These are phyloP conservation scores for Calameuta pallipes DNA, from an alignment of 2,888 invertebrate species.

Conservation along the genomic window DNA sequence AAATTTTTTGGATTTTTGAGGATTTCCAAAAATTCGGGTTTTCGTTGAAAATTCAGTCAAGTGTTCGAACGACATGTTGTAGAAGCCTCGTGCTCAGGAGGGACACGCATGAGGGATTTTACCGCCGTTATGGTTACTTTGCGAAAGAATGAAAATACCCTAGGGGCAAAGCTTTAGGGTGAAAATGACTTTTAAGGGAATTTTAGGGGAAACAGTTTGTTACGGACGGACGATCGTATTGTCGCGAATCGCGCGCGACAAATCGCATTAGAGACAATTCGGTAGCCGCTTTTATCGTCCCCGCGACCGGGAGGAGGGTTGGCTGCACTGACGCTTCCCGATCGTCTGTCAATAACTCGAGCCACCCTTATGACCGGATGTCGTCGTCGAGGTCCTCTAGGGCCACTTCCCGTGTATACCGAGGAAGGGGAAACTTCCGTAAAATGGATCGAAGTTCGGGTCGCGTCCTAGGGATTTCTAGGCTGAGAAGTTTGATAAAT, in stretches of 20 bases:
- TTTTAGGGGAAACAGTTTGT: slow-evolving; percentile 13
- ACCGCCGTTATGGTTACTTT: background rate
- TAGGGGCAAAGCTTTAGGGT: background rate
- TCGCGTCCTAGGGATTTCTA: background rate
- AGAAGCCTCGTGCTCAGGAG: background rate
- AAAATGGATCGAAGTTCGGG: background rate
- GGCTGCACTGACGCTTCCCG: background rate
- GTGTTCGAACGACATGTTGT: background rate
- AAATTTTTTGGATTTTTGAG: background rate
- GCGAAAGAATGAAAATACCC: background rate
- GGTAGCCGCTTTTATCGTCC: slow-evolving; percentile 48
- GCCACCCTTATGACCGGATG: background rate
- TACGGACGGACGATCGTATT: slow-evolving; percentile 18
- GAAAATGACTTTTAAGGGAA: background rate
- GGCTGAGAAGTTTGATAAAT: background rate
- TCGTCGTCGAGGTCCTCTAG: background rate
- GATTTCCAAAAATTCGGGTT: background rate
- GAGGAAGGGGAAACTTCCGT: background rate
- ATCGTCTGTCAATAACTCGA: background rate
- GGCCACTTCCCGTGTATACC: background rate
- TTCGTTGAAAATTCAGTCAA: background rate
- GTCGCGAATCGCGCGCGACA: slow-evolving; percentile 23
- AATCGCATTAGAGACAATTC: slow-evolving; percentile 54
- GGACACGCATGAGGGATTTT: background rate
- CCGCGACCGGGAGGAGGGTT: background rate